Conservation (phyloP, 2,888 invertebrate genomes). For the Tenthredo scrophulariae region DNA sequence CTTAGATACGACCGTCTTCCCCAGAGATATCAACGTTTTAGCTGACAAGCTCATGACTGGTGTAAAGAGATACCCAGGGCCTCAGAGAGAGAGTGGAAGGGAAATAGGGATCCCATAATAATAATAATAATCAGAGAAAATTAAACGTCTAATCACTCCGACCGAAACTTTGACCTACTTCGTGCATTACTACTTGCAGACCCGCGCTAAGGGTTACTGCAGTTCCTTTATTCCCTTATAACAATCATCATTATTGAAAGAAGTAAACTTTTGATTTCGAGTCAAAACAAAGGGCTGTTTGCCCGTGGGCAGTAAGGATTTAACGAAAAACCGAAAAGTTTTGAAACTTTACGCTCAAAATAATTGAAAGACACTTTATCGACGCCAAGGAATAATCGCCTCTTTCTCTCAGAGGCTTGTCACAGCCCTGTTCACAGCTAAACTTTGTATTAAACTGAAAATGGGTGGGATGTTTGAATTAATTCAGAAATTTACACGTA, state of each 20-base stretch:
- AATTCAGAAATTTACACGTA: slow-evolving; percentile 25
- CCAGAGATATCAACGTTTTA: not conserved
- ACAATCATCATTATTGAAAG: too few relatives aligned
- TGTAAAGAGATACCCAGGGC: not conserved
- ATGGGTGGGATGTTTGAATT: slow-evolving; percentile 1
- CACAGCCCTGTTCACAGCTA: not conserved
- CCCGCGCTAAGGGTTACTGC: not conserved
- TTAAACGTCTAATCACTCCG: not conserved
- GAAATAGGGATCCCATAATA: not conserved
- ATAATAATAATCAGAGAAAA: not conserved
- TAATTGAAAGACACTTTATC: not conserved
- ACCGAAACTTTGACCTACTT: slow-evolving; percentile 5
- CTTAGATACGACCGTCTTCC: not conserved
- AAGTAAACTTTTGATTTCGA: not conserved
- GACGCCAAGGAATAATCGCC: not conserved
- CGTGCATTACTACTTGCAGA: not conserved
- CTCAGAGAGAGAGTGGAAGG: not conserved
- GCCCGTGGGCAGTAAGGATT: too few relatives aligned
- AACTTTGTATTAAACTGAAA: not conserved
- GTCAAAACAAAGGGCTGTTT: not conserved
- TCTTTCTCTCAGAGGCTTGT: not conserved
- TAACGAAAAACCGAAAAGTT: not conserved
- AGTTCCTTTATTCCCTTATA: not conserved
- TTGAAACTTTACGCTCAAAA: not conserved
- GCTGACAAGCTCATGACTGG: not conserved